Evolutionary conservation across 2,888 invertebrate species (phyloP).

Genomic region (Phaonia tiefii): DNA sequence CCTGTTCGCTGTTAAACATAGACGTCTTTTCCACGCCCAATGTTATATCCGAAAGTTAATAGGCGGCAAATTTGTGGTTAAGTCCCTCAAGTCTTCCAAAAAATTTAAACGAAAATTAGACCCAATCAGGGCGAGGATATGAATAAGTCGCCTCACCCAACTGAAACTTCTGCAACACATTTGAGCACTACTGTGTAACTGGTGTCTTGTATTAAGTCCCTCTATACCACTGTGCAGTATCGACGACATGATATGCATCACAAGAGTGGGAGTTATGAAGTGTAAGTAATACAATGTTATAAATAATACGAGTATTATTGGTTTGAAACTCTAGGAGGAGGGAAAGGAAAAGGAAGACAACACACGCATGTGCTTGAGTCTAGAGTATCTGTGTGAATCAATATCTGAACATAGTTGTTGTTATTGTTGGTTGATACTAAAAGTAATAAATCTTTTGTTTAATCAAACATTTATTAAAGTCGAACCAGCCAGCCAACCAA

Average conservation of each 20-base stretch:
- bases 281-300: slow-evolving; percentile 40
- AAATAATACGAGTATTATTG: slow-evolving; percentile 30
- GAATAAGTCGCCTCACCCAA: too few relatives aligned
- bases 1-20: too few relatives aligned
- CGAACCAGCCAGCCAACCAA: slow-evolving; percentile 9
- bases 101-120: too few relatives aligned
- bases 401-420: background rate
- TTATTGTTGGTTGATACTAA: slow-evolving; percentile 20
- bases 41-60: too few relatives aligned
- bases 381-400: background rate
- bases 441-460: slow-evolving; percentile 57
- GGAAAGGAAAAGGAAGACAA: background rate
- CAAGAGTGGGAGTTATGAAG: slow-evolving; percentile 26
- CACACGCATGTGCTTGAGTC: background rate
- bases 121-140: too few relatives aligned
- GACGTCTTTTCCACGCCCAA: too few relatives aligned
- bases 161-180: too few relatives aligned
- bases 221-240: slow-evolving; percentile 14
- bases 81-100: too few relatives aligned
- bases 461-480: slow-evolving; percentile 60
- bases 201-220: too few relatives aligned
- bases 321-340: slow-evolving; percentile 5
- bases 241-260: background rate
- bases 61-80: too few relatives aligned
- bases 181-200: too few relatives aligned